phyloP scores from a whole-genome alignment of 2,113 vertebrate species.

The Heterochromis multidens region DNA sequence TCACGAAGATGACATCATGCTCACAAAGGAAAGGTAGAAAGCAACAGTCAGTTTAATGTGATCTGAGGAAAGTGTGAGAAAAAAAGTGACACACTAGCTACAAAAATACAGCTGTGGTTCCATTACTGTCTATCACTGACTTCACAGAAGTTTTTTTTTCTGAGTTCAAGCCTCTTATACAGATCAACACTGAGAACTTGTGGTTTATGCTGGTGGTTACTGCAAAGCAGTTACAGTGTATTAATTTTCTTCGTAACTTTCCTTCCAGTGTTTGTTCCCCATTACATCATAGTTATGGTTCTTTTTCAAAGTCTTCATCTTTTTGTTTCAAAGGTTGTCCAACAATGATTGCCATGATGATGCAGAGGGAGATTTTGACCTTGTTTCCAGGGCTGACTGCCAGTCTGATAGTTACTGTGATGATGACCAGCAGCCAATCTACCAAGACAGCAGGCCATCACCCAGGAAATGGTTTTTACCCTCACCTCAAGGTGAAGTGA shows the following conservation, averaged over 20 bases:
- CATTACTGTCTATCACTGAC: background rate
- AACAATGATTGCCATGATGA: slow-evolving; percentile 66
- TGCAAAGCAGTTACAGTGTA: background rate
- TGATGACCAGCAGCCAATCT: slow-evolving; percentile 81
- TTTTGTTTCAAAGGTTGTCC: slow-evolving; percentile 36
- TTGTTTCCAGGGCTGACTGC: slow-evolving; percentile 76
- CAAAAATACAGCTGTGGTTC: background rate
- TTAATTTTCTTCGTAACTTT: background rate
- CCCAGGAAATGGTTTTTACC: slow-evolving; percentile 88
- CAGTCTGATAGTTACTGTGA: slow-evolving; percentile 81
- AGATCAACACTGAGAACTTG: background rate
- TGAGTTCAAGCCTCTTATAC: background rate
- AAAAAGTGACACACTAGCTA: background rate
- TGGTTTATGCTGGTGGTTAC: background rate
- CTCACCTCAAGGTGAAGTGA: slow-evolving; percentile 81
- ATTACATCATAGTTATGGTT: background rate
- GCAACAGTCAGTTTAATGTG: background rate
- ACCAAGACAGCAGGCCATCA: slow-evolving; percentile 80
- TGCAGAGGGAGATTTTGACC: slow-evolving; percentile 71
- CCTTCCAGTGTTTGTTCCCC: background rate
- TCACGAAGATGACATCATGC: slow-evolving; percentile 84
- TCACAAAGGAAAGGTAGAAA: slow-evolving; percentile 81
- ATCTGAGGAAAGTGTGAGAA: background rate
- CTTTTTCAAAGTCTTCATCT: background rate
- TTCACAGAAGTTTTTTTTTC: background rate